Percentiles rank a stretch among this genome's conserved stretches.
These are phyloP conservation scores for Anthopleura sola DNA, from an alignment of 64 coral and sea anemone genomes.

Conservation along the genomic window DNA sequence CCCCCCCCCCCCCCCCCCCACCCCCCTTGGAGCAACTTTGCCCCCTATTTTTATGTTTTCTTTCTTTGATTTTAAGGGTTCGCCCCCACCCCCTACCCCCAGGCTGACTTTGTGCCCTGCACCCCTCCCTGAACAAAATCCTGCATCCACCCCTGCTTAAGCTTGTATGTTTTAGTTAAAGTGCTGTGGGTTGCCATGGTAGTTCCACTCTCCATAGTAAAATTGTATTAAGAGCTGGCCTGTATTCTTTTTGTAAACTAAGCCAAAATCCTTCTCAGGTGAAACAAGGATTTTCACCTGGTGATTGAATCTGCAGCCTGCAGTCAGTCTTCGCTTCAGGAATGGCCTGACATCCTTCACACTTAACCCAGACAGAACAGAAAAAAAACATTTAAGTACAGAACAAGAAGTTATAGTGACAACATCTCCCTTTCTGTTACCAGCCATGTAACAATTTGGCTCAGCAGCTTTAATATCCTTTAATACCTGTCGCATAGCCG, in stretches of 20 bases:
- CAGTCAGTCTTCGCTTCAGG: background rate
- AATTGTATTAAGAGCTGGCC: background rate
- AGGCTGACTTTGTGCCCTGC: no score
- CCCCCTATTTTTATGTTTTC: no score
- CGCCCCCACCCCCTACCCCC: no score
- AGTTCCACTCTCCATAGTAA: slow-evolving; percentile 10
- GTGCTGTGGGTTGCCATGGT: background rate
- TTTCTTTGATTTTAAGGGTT: no score
- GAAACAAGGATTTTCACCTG: slow-evolving; percentile 5
- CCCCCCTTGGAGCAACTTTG: no score
- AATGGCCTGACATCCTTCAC: background rate
- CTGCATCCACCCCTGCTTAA: no score
- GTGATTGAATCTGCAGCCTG: background rate
- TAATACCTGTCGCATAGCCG: background rate
- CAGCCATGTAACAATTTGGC: background rate
- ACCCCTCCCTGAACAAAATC: no score
- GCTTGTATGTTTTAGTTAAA: background rate
- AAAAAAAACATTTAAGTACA: background rate
- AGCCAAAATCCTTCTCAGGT: background rate
- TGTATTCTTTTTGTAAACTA: background rate
- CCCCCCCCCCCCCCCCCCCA: no score
- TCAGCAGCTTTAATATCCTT: background rate
- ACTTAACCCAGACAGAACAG: background rate
- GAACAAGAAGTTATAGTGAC: background rate
- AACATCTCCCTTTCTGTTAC: background rate